Evolutionary conservation across 2,797 vertebrate species (phyloP).

Genomic region (Paedocypris micromegethes): DNA sequence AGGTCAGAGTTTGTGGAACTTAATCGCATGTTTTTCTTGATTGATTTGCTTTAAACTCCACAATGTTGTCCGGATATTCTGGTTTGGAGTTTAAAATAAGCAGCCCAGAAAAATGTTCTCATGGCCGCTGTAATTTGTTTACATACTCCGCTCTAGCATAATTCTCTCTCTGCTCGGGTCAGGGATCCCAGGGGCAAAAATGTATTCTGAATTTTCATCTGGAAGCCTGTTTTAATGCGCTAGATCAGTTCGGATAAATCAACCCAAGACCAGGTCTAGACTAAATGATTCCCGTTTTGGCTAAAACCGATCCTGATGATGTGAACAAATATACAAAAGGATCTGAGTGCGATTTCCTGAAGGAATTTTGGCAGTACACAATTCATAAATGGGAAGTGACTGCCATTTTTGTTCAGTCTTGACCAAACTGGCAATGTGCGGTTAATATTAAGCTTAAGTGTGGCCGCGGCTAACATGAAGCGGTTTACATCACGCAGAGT

Average conservation of each 20-base stretch:
- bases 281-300: slow-evolving; percentile 7
- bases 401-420: no score
- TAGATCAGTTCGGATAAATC: slow-evolving; percentile 2
- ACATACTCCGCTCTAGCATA: slow-evolving; percentile 11
- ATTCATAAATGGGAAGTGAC: no score
- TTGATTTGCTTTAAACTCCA: slow-evolving; percentile 3
- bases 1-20: slow-evolving; percentile 30
- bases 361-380: slow-evolving; percentile 1
- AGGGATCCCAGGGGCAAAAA: slow-evolving; percentile 15
- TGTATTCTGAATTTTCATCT: slow-evolving; percentile 12
- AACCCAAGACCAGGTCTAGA: not conserved
- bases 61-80: not conserved
- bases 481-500: not conserved
- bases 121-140: slow-evolving; percentile 27
- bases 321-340: not conserved
- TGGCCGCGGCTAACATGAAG: no score
- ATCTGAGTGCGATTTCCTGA: not conserved
- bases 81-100: slow-evolving; percentile 13
- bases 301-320: not conserved
- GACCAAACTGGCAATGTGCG: no score
- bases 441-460: no score
- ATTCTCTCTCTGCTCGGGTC: slow-evolving; percentile 10
- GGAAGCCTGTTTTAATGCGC: slow-evolving; percentile 14
- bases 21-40: slow-evolving; percentile 7
- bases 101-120: slow-evolving; percentile 10